Conservation (phyloP, 2,888 invertebrate species). For the Branchipolynoe longqiensis region DNA sequence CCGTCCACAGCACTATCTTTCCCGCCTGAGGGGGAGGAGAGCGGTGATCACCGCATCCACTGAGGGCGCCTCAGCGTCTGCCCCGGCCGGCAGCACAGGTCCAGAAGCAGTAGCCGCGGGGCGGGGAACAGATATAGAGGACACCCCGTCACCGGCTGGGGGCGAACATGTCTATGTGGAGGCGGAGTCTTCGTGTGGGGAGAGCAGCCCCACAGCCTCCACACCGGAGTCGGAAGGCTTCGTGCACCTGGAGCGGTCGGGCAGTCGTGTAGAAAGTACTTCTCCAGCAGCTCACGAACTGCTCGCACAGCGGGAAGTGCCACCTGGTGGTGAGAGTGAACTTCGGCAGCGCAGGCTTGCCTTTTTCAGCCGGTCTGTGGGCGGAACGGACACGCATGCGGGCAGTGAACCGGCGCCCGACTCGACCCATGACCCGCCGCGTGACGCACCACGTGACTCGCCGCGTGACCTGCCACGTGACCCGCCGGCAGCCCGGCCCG, state of each 20-base stretch:
- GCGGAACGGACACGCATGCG: background rate
- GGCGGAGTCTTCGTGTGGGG: background rate
- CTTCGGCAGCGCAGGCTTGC: conserved; percentile 9
- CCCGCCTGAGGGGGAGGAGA: background rate
- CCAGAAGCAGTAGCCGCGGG: background rate
- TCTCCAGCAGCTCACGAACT: background rate
- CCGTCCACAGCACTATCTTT: background rate
- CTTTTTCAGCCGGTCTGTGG: background rate
- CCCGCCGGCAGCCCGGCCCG: background rate
- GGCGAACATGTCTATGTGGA: background rate
- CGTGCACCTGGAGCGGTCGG: background rate
- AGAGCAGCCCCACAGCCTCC: background rate
- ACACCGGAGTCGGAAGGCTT: conserved; percentile 33
- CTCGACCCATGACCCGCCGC: background rate
- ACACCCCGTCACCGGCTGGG: background rate
- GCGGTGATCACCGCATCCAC: background rate
- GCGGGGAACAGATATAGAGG: background rate
- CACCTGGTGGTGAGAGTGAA: background rate
- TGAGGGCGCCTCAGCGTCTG: background rate
- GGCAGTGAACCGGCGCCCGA: background rate
- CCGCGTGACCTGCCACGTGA: background rate
- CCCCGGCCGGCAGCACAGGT: background rate
- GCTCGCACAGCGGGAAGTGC: background rate
- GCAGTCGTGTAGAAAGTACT: background rate
- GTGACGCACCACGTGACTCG: background rate